Conservation (phyloP, 2,797 vertebrate genomes). For the Urophycis tenuis region DNA sequence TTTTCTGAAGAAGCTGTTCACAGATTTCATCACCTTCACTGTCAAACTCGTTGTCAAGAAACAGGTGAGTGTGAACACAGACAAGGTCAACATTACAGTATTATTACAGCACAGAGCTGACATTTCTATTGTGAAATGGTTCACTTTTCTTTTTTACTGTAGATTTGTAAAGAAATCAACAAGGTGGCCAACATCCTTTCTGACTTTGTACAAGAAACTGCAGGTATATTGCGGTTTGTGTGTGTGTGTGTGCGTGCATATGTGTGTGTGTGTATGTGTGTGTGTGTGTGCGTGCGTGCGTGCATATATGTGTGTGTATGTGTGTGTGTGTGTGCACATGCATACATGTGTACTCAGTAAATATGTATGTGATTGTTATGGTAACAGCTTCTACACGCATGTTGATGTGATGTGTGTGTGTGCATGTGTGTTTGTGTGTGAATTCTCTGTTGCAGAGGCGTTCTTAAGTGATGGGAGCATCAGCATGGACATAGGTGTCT, state of each 20-base stretch:
- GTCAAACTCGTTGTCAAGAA: slow-evolving; percentile 78
- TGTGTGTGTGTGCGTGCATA: no score
- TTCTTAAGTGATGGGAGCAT: slow-evolving; percentile 76
- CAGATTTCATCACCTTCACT: slow-evolving; percentile 81
- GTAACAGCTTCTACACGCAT: background rate
- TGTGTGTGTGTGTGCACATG: no score
- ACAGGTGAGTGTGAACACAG: slow-evolving; percentile 69
- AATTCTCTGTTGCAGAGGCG: slow-evolving; percentile 57
- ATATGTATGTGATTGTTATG: background rate
- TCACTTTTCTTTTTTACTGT: slow-evolving; percentile 21
- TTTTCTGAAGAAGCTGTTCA: slow-evolving; percentile 83
- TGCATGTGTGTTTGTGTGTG: background rate
- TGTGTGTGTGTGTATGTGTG: background rate
- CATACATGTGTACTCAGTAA: background rate
- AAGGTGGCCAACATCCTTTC: slow-evolving; percentile 74
- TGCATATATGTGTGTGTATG: no score
- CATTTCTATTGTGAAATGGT: background rate
- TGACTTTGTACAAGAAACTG: slow-evolving; percentile 73
- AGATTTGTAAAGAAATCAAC: slow-evolving; percentile 89
- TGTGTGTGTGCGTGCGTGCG: background rate
- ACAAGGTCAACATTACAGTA: background rate
- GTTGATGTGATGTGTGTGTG: slow-evolving; percentile 4
- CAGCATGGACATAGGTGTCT: slow-evolving; percentile 71
- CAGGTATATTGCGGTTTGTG: slow-evolving; percentile 73
- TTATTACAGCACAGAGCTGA: background rate